Base-by-base conservation (phyloP, 2,113 vertebrate genomes). In the Guaruba guarouba region DNA sequence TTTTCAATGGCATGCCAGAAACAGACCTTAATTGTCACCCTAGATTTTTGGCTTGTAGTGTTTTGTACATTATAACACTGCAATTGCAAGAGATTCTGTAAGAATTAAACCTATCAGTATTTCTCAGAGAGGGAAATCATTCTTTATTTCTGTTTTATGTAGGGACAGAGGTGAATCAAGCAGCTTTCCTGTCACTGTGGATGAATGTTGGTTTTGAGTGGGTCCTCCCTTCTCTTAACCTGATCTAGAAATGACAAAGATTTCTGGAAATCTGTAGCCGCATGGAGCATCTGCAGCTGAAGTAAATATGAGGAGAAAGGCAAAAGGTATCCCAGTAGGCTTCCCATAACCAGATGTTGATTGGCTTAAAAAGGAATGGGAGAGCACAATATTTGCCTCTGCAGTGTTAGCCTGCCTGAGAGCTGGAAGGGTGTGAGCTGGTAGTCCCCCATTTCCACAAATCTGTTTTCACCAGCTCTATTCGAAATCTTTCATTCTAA, bases 401-500 rank as follows among this genome's bases (percentile, higher is more conserved):
- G 5, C 18, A 19, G 37, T 81, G 43, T 71, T 81, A 91, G 54
- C 33, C 31, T 85, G 86, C 25, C 37, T 84, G 69, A 74, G 66
- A 63, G 46, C n/a, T 67, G 73, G 55, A 71, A 86, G 68, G 61
- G 13, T 80, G 35, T 16, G 18, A 71, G 62, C 37, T 54, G 14
- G 8, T 43, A 88, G 80, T 39, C 16, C 37, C 25, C 49, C 17
- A 17, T 68, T 64, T 79, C 79, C 54, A 71, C 64, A 63, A 95
- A 95, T 44, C 64, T 4, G 2, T 70, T 95, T 85, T 89, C 52
- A 78, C 69, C 86, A 92, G 51, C 52, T 87, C 82, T 78, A 81
- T 94, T 96, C 88, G 89, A 91, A 93, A 63, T 35, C 67, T 85
- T 88, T 82, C 63, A 91, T 69, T 93, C 67, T 81, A 89, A 84